Base-by-base conservation (phyloP, 2,113 vertebrate species). In the Ahaetulla prasina region DNA sequence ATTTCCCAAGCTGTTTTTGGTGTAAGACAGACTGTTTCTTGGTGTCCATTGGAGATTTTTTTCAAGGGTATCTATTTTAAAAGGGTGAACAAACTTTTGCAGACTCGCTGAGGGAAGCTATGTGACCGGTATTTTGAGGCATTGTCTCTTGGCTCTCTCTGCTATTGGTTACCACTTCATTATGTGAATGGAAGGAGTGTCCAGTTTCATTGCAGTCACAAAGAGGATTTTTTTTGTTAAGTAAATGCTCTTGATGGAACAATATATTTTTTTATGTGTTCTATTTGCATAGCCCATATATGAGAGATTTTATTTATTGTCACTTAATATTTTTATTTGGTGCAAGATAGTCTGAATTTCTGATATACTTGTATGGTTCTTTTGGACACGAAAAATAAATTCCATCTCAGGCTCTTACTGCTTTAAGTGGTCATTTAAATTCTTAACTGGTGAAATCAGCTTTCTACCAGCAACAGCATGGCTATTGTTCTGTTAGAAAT, bases 401-500 rank as follows among this genome's bases (percentile, higher is more conserved):
- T 95, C 43, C 27, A 39, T 57, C 93, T 93, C 89, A 93, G 95
- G 92, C 89, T 93, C 94, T 90, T 55, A 3, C 91, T 47, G 85
- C 89, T 96, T 96, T 45, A 94, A 45, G 87, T 94, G 88, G 95
- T 96, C 93, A 84, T 93, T 93, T 95, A 94, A 91, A 95, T 94
- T 94, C 92, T 95, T 97, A 45, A 50, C 92, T 95, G 92, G 52
- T 97, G 94, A 96, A 97, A 97, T 97, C 91, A 95, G 93, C 88
- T 0, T 94, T 96, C 90, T 92, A 96, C 12, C 95, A 93, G 95
- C 93, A 95, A 74, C 94, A 95, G 93, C 92, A 96, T 96, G 96
- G 94, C 93, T 96, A 90, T 96, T 94, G 96, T 96, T 94, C 95
- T 96, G 95, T 97, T 93, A 96, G 96, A 93, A 97, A 96, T 94